Percentiles rank a stretch among this genome's conserved stretches.
These are phyloP conservation scores for Cremastinae sp. DNA, from an alignment of 2,888 invertebrate species.

Conservation along the genomic window DNA sequence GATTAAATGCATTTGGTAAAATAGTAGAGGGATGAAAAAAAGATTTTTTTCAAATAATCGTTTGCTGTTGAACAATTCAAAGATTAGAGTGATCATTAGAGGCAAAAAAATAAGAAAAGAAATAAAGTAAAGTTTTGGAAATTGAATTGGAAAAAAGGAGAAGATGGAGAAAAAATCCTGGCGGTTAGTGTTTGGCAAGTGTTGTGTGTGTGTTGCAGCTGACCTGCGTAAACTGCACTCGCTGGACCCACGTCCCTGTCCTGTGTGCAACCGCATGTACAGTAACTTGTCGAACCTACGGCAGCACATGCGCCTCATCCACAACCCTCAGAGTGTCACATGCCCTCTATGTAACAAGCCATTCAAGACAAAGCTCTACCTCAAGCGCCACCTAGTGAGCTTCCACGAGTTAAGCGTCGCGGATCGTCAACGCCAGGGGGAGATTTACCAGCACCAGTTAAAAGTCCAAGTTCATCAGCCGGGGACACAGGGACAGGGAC, in stretches of 20 bases:
- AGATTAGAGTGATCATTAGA: too few relatives aligned
- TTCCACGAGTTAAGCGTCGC: conserved; percentile 81
- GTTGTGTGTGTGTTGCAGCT: conserved; percentile 80
- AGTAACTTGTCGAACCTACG: conserved; percentile 85
- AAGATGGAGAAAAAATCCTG: conserved; percentile 48
- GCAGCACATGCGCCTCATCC: conserved; percentile 85
- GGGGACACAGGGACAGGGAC: conserved; percentile 64
- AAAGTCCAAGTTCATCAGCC: conserved; percentile 58
- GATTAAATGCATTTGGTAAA: neutral
- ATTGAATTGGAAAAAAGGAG: too few relatives aligned
- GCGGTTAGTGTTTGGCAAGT: conserved; percentile 77
- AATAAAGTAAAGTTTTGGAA: conserved; percentile 10
- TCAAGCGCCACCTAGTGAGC: conserved; percentile 83
- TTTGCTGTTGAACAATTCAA: too few relatives aligned
- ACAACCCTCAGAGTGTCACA: conserved; percentile 84
- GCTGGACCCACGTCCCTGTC: conserved; percentile 83
- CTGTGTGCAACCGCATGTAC: conserved; percentile 85
- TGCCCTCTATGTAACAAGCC: conserved; percentile 84
- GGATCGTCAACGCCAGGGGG: conserved; percentile 78
- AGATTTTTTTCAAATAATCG: too few relatives aligned
- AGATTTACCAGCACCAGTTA: conserved; percentile 78
- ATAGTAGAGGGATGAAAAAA: too few relatives aligned
- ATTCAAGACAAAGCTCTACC: conserved; percentile 85
- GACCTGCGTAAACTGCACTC: conserved; percentile 81
- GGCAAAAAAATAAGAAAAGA: conserved; percentile 30